Evolutionary conservation across 2,113 vertebrate genomes (phyloP), one percentile per base, ranked within the genome.

Genomic region (Stigmatopora argus): DNA sequence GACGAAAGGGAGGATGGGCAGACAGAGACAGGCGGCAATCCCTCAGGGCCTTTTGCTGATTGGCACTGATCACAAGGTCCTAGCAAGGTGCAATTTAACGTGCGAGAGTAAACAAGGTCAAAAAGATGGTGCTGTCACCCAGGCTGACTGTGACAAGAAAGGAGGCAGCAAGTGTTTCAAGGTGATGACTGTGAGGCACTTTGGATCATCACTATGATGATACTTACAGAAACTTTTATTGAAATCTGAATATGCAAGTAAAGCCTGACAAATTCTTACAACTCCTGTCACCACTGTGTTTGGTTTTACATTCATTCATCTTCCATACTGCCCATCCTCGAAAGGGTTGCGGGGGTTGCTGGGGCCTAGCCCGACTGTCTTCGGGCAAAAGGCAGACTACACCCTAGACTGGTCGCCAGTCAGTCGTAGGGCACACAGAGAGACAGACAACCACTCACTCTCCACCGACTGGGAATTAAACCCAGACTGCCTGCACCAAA

Each of bases 101-200:
- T 61, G 67, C 77, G 66, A 71, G 48, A 70, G 75, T 77, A 88
- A 87, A 87, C 83, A 89, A 88, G 88, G 89, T 91, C 86, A 90
- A 70, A 81, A 58, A 63, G 74, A 78, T 78, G 82, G 70, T 35
- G 65, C 70, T 38, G 65, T 75, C 75, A 70, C 51, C n/a, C 47
- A 47, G 78, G 21, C 67, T 48, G 72, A 41, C 57, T 60, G 70
- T 38, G 67, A 79, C 73, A 69, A 70, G 78, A 64, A 73, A 79
- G 71, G 72, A 62, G 67, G 49, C 51, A 55, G 18, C 13, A 23
- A 65, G 70, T 35, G 65, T 65, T 57, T 56, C 55, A 63, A 71
- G 74, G 62, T 66, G 58, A 56, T 12, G 21, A n/a, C 44, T 46
- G 52, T 44, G 52, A 38, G 34, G 19, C 34, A n/a, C 34, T n/a